Evolutionary conservation across 1,140 invertebrate genomes (phyloP).

Genomic region (Lycorma delicatula): DNA sequence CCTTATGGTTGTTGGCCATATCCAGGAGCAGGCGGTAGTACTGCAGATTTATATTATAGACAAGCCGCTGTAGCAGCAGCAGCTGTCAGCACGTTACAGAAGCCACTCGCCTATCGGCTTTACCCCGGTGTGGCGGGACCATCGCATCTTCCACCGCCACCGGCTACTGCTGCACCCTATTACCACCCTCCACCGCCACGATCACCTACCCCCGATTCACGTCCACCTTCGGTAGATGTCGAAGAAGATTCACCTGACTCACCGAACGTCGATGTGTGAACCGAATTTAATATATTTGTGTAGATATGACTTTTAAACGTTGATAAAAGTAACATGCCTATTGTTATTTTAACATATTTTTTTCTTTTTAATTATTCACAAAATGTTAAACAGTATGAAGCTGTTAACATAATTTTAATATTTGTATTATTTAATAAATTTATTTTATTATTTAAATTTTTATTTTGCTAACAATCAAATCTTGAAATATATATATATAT

Average conservation of each 20-base stretch:
- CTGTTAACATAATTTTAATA: too few relatives aligned
- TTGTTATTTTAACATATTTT: too few relatives aligned
- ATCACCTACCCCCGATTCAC: conserved; percentile 27
- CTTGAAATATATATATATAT: too few relatives aligned
- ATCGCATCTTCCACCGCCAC: conserved; percentile 49
- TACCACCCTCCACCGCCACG: conserved; percentile 22
- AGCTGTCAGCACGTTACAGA: conserved; percentile 70
- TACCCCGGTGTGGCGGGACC: conserved; percentile 51
- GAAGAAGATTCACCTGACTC: conserved; percentile 29
- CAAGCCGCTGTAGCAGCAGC: conserved; percentile 53
- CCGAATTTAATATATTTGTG: too few relatives aligned
- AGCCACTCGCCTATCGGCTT: conserved; percentile 74
- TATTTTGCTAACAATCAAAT: too few relatives aligned
- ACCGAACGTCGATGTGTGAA: too few relatives aligned
- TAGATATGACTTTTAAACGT: too few relatives aligned
- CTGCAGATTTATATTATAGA: conserved; percentile 69
- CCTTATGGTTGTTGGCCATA: conserved; percentile 56
- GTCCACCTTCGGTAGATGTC: conserved; percentile 20
- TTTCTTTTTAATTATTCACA: too few relatives aligned
- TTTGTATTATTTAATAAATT: too few relatives aligned
- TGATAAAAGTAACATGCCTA: too few relatives aligned
- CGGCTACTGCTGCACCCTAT: conserved; percentile 21
- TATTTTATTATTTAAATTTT: too few relatives aligned
- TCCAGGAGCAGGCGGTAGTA: conserved; percentile 39
- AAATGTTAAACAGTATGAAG: too few relatives aligned